A percentile compares a stretch with the other conserved stretches of the same genome.
Evolutionary conservation across 2,888 invertebrate species (phyloP).

Genomic region (Mesorhabditis sp.): DNA sequence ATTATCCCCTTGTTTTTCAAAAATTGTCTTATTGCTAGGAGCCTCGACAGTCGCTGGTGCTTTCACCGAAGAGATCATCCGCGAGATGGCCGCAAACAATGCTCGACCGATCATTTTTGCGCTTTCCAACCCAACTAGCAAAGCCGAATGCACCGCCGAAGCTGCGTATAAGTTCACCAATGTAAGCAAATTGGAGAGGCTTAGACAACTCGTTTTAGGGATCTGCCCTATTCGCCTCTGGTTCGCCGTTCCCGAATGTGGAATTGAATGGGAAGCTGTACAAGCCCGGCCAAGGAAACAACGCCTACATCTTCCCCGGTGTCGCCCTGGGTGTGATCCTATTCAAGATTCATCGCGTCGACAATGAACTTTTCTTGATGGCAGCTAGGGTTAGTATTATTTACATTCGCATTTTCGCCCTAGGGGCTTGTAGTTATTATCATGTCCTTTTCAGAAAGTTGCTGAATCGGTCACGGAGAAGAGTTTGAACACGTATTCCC

Average conservation of each 20-base stretch:
- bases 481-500: slow-evolving; percentile 74
- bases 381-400: slow-evolving; percentile 75
- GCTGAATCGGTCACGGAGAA: slow-evolving; percentile 76
- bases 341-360: slow-evolving; percentile 86
- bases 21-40: slow-evolving; percentile 63
- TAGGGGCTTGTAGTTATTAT: background rate
- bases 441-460: slow-evolving; percentile 66
- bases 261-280: slow-evolving; percentile 75
- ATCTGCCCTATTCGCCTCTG: slow-evolving; percentile 86
- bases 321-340: slow-evolving; percentile 85
- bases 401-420: too few relatives aligned
- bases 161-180: slow-evolving; percentile 83
- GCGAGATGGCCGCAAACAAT: slow-evolving; percentile 79
- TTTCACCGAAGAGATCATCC: slow-evolving; percentile 82
- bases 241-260: slow-evolving; percentile 89
- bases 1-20: slow-evolving; percentile 24
- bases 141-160: slow-evolving; percentile 99
- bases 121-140: slow-evolving; percentile 92
- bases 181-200: slow-evolving; percentile 63
- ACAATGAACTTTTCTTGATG: slow-evolving; percentile 85
- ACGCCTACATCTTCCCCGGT: slow-evolving; percentile 95
- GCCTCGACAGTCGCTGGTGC: slow-evolving; percentile 89
- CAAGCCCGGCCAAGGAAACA: slow-evolving; percentile 92
- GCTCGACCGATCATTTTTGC: slow-evolving; percentile 90
- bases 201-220: slow-evolving; percentile 68